Base-by-base conservation (phyloP, 2,888 invertebrate genomes). In the Pristionchus arcanus region DNA sequence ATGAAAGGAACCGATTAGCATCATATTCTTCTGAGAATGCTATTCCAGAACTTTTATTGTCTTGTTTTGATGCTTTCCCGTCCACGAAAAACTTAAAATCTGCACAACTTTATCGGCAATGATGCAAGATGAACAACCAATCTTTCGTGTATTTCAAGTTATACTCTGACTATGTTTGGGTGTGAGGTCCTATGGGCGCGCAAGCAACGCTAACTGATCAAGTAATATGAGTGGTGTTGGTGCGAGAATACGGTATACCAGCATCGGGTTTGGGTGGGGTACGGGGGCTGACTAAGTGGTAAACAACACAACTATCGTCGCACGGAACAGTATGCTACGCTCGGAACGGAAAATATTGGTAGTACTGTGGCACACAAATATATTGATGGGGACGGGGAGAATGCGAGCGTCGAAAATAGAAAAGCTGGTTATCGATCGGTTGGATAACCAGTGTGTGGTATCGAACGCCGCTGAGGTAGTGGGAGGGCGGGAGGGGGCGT, bases 311-410 rank as follows among this genome's bases (percentile, higher is more conserved):
- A 81, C 42, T 49, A 21, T 59, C 59, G 25, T 49, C 0, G 37
- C 31, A 4, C 21, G 37, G 42, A 77, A 11, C 42, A 49, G 28
- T 31, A 71, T 15, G 68, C 74, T 37, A 74, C 74, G 15, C 21
- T 34, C 37, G 74, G 21, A 74, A 74, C 74, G 74, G 74, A 37
- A 74, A 74, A 71, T 11, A 37, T 19, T 19, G 13, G 1, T 49
- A 49, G 25, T 49, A 49, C 81, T 81, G 81, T 81, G 81, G 81
- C 81, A 81, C 81, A 81, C 81, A 81, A 81, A 81, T 81, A 81
- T 74, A 19, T 37, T 37, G 74, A 53, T 53, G 49, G 49, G 42
- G 74, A 25, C 2, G 37, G 34, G 11, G 42, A 13, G 68, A 31
- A 34, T 19, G 21, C 16, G 16, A 2, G n/a, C 81, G 16, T 53